Base-by-base conservation (phyloP, 2,888 invertebrate species). In the Cephus nigrinus region DNA sequence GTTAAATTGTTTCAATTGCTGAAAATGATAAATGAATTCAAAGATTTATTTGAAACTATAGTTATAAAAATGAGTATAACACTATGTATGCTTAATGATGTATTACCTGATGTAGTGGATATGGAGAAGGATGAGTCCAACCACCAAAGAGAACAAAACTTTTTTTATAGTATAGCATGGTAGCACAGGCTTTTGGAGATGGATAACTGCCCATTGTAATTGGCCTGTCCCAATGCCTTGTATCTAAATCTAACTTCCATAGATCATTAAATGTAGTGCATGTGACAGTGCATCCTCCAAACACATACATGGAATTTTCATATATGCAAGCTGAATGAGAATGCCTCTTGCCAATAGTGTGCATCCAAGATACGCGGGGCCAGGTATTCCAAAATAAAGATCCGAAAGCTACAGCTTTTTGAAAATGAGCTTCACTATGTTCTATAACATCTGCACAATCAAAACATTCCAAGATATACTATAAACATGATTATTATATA, bases 211-310 rank as follows among this genome's bases (percentile, higher is more conserved):
- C 98, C 92, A 95, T 95, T 4, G 97, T 96, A 73, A 96, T 92
- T 0, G 96, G 96, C 83, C 97, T 93, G 32, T 96, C 94, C 98
- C 98, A 98, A 84, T 95, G 94, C 86, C 97, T 93, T 74, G 94
- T 95, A 1, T 96, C 96, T 80, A 99, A 93, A 93, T 99, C 97
- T 91, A 99, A 95, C 82, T 95, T 94, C 99, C 99, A 99, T 55
- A 99, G 93, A 92, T 99, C 99, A 93, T 99, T 99, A 89, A 98
- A 98, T 23, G 99, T 97, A 32, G 99, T 98, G 87, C 96, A 96
- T 77, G 97, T 96, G 68, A 97, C 96, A 15, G 98, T 98, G 86
- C 98, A 98, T 11, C 99, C 99, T 55, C 99, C 99, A 93, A 99
- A 98, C 74, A 99, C 95, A 89, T 97, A 99, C 96, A 99, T 97